Percentiles rank a stretch among this genome's conserved stretches.
Conservation (phyloP, 2,113 vertebrate species). For the Catharus bicknelli region DNA sequence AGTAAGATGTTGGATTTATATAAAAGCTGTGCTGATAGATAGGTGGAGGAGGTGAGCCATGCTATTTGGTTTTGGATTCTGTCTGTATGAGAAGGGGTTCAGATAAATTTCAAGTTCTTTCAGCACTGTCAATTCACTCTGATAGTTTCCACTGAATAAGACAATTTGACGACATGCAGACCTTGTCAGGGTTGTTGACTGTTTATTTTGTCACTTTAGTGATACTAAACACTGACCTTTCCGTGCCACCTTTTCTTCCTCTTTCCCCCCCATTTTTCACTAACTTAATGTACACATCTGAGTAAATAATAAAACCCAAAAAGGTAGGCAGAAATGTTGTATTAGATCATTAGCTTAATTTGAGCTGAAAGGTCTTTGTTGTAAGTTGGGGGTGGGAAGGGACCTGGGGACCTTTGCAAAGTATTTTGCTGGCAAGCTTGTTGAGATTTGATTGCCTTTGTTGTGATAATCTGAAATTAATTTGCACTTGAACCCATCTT, state of each 20-base stretch:
- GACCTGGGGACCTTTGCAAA: constrained; percentile 85
- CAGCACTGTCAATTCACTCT: constrained; percentile 55
- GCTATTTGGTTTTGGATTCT: constrained; percentile 69
- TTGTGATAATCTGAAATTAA: constrained; percentile 99
- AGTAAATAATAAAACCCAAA: constrained; percentile 69
- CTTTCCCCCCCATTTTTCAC: constrained; percentile 1
- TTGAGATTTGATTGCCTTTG: constrained; percentile 93
- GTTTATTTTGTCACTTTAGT: constrained; percentile 76
- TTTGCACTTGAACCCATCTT: constrained; percentile 99
- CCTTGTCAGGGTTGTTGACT: constrained; percentile 54
- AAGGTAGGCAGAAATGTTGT: constrained; percentile 77
- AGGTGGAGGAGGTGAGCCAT: constrained; percentile 71
- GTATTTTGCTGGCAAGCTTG: constrained; percentile 88
- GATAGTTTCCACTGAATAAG: constrained; percentile 65
- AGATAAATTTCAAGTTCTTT: constrained; percentile 69
- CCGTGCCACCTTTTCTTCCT: constrained; percentile 55
- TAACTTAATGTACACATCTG: constrained; percentile 56
- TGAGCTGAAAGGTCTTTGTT: constrained; percentile 87
- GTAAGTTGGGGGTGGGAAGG: constrained; percentile 77
- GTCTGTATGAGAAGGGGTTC: constrained; percentile 47
- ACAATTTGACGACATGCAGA: constrained; percentile 66
- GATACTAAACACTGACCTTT: constrained; percentile 74
- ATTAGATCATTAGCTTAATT: constrained; percentile 88
- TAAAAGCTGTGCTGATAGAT: constrained; percentile 79
- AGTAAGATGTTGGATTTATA: constrained; percentile 77